phyloP scores from a whole-genome alignment of 1,140 invertebrate genomes.

The Daktulosphaira vitifoliae region DNA sequence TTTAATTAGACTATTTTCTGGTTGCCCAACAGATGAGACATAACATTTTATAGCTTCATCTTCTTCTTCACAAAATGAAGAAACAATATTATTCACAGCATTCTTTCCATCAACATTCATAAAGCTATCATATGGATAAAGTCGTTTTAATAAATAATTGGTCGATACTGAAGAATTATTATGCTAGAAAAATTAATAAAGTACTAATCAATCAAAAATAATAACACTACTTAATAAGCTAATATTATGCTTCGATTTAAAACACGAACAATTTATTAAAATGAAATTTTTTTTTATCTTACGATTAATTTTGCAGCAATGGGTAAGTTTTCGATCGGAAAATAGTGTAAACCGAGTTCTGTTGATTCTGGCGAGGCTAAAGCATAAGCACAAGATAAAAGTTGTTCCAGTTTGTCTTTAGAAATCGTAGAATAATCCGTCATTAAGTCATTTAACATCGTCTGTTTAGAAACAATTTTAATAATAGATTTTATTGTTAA shows the following conservation, averaged over 20 bases:
- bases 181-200: slow-evolving; percentile 37
- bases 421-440: slow-evolving; percentile 50
- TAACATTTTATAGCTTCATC: not conserved
- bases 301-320: slow-evolving; percentile 65
- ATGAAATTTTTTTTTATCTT: too few species aligned
- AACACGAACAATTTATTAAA: too few species aligned
- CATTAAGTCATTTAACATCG: slow-evolving; percentile 13
- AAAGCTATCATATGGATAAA: slow-evolving; percentile 78
- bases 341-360: slow-evolving; percentile 71
- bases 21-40: not conserved
- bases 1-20: not conserved
- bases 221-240: too few species aligned
- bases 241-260: not conserved
- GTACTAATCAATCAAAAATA: too few species aligned
- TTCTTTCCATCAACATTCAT: slow-evolving; percentile 60
- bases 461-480: not conserved
- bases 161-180: slow-evolving; percentile 57
- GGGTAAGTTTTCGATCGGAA: slow-evolving; percentile 76
- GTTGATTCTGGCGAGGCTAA: slow-evolving; percentile 61
- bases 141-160: slow-evolving; percentile 57
- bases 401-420: slow-evolving; percentile 51
- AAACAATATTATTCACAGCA: slow-evolving; percentile 58
- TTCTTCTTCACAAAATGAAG: slow-evolving; percentile 50
- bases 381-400: slow-evolving; percentile 67
- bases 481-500: not conserved